phyloP scores from a whole-genome alignment of 2,888 invertebrate species.

The Glyphotaelius pellucidus region DNA sequence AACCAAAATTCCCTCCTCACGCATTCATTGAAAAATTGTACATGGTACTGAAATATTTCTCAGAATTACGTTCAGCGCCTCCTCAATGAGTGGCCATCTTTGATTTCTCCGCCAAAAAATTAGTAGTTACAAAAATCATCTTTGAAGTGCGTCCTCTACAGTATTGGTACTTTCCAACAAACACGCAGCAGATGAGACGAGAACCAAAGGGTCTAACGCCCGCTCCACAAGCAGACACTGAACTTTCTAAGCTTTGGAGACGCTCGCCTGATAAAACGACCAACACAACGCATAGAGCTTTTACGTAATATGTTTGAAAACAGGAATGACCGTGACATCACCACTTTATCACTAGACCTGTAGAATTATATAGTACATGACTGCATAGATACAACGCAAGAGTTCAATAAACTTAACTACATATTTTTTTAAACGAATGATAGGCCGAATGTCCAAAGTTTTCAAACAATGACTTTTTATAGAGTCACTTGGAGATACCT shows the following conservation, averaged over 20 bases:
- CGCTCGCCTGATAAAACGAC: neutral
- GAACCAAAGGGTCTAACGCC: constrained; percentile 23
- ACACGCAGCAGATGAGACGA: neutral
- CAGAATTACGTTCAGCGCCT: too few species aligned
- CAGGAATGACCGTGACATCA: constrained; percentile 37
- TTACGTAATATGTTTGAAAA: constrained; percentile 8
- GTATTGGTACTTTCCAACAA: neutral
- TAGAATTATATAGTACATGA: neutral
- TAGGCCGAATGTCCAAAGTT: neutral
- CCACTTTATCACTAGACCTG: neutral
- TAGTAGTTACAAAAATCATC: neutral
- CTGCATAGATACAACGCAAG: neutral
- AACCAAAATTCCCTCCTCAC: too few species aligned
- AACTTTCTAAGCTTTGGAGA: neutral
- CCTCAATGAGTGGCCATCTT: too few species aligned
- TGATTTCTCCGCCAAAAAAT: too few species aligned
- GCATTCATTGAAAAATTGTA: too few species aligned
- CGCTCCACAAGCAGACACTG: constrained; percentile 18
- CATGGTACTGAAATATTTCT: too few species aligned
- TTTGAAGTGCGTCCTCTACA: neutral
- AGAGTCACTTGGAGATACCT: neutral
- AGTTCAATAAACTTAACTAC: neutral
- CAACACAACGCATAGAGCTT: neutral
- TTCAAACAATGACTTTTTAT: neutral
- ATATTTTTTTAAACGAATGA: neutral